Evolutionary conservation across 2,888 invertebrate species (phyloP).

Genomic region (Phania funesta): DNA sequence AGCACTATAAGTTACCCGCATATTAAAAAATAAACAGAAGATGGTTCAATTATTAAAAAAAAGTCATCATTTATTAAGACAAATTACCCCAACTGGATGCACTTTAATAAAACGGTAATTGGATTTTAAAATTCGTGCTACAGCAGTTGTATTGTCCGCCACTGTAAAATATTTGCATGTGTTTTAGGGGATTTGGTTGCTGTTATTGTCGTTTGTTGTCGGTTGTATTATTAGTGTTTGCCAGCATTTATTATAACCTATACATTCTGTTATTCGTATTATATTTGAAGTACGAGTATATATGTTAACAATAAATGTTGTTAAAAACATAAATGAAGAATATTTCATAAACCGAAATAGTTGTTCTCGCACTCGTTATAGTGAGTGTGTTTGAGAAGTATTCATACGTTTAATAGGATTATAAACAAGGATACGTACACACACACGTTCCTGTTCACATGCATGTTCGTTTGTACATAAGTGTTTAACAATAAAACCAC

Average conservation of each 20-base stretch:
- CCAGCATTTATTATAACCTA: slow-evolving; percentile 29
- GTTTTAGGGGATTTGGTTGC: slow-evolving; percentile 36
- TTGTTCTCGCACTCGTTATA: slow-evolving; percentile 16
- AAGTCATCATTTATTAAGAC: background rate
- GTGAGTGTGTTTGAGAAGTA: slow-evolving; percentile 13
- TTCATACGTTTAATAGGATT: slow-evolving; percentile 27
- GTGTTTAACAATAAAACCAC: slow-evolving; percentile 59
- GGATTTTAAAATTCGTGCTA: background rate
- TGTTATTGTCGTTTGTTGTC: slow-evolving; percentile 45
- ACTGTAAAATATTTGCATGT: slow-evolving; percentile 36
- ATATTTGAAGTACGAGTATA: slow-evolving; percentile 53
- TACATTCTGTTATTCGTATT: slow-evolving; percentile 13
- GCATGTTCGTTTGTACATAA: background rate
- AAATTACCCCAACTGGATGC: background rate
- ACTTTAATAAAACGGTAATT: background rate
- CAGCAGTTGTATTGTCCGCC: background rate
- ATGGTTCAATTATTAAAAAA: background rate
- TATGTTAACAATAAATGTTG: slow-evolving; percentile 62
- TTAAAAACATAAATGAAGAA: slow-evolving; percentile 58
- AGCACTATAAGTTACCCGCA: background rate
- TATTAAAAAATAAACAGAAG: background rate
- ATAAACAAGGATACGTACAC: background rate
- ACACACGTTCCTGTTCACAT: background rate
- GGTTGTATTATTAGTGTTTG: slow-evolving; percentile 39
- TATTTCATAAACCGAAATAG: slow-evolving; percentile 49